Evolutionary conservation across 2,797 vertebrate genomes (phyloP), one percentile per base, ranked within the genome.

Genomic region (Acomys russatus): DNA sequence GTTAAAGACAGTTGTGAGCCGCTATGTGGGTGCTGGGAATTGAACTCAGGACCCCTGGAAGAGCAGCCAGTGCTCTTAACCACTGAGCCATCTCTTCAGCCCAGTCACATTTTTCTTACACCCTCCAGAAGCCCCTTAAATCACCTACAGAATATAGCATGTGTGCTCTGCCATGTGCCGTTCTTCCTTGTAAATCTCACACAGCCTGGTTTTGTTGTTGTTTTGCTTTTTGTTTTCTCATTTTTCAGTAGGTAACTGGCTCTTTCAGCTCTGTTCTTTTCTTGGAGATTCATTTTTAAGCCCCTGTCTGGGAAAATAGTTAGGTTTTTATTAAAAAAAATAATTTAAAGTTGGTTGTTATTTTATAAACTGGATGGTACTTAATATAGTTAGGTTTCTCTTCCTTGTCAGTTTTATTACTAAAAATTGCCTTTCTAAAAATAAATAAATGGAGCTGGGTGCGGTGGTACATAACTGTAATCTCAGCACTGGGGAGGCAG

Each of bases 361-460:
- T 88, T 92, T 91, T 89, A 74, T 88, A 91, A 94, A 63, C 38
- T 84, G 79, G 38, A 80, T 90, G 18, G 56, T 85, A 88, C 82
- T 92, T 94, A 94, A 92, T 77, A 38, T 20, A 54, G 14, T 44
- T 78, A 76, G 84, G 10, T 51, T 80, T 76, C 88, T 59, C 33
- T 95, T 88, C 56, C 9, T 95, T 90, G 80, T 86, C 76, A 94
- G 35, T 15, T 94, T 96, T 94, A 91, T 89, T 88, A 86, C 88
- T 96, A 96, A 96, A 95, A 84, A 78, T 54, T 74, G 74, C 49
- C 94, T 94, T 95, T 88, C 79, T 18, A 85, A 92, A 97, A 96
- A 20, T 93, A 87, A 79, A 35, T 35, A 89, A 92, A 59, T 80
- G 30, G 38, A 44, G 44, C 44, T 44, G 3, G 44, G 44, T 44